Conservation (phyloP, 2,888 invertebrate genomes). For the Oligia strigilis region DNA sequence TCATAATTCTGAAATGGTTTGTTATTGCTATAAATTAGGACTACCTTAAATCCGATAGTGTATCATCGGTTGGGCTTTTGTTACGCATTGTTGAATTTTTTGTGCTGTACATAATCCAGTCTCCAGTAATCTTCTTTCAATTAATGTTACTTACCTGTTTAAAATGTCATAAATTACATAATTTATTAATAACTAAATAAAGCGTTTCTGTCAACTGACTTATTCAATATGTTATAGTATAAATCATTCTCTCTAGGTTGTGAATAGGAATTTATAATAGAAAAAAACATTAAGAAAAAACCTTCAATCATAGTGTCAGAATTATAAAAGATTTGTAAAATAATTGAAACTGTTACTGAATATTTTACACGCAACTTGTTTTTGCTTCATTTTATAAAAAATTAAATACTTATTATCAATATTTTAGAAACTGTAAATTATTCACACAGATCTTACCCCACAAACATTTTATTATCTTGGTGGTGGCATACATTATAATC, state of each 20-base stretch:
- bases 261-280: slow-evolving; percentile 35
- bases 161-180: slow-evolving; percentile 40
- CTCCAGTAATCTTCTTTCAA: slow-evolving; percentile 33
- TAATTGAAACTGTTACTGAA: slow-evolving; percentile 23
- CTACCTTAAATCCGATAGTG: not conserved
- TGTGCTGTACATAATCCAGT: slow-evolving; percentile 51
- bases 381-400: slow-evolving; percentile 63
- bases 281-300: slow-evolving; percentile 6
- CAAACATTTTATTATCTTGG: not conserved
- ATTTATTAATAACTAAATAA: slow-evolving; percentile 42
- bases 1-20: not conserved
- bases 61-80: not conserved
- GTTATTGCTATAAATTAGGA: not conserved
- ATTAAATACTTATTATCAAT: slow-evolving; percentile 46
- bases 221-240: slow-evolving; percentile 37
- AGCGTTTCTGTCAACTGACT: slow-evolving; percentile 36
- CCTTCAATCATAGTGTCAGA: slow-evolving; percentile 10
- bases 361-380: slow-evolving; percentile 57
- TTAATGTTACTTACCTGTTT: slow-evolving; percentile 48
- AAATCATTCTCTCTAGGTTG: slow-evolving; percentile 27
- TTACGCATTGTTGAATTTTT: not conserved
- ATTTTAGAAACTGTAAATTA: slow-evolving; percentile 55
- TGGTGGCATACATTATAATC: slow-evolving; percentile 8
- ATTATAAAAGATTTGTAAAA: slow-evolving; percentile 33
- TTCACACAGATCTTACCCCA: slow-evolving; percentile 53